Evolutionary conservation across 2,797 vertebrate genomes (phyloP).

Genomic region (Mormyrops boulengeri): DNA sequence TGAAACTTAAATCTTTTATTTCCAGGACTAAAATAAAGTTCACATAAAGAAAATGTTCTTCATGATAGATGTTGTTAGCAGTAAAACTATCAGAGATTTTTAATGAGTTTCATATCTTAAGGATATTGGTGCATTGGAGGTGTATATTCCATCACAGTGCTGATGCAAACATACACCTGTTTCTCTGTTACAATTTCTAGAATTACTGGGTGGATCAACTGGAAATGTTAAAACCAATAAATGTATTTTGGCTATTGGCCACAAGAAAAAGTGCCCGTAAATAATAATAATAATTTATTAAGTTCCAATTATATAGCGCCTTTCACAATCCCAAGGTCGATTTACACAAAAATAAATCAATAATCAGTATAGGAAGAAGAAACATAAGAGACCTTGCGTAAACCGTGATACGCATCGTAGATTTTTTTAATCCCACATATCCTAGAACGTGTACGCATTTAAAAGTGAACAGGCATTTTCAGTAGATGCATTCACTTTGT

Average conservation of each 20-base stretch:
- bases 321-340: background rate
- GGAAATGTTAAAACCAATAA: background rate
- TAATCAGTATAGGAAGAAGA: background rate
- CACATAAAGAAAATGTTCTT: conserved; percentile 48
- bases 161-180: background rate
- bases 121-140: background rate
- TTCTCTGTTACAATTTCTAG: background rate
- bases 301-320: background rate
- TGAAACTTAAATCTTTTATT: conserved; percentile 44
- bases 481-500: background rate
- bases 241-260: background rate
- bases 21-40: conserved; percentile 38
- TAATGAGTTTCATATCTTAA: background rate
- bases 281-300: too few species aligned
- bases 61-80: conserved; percentile 53
- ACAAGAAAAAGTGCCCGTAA: background rate
- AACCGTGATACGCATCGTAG: background rate
- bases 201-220: background rate
- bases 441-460: background rate
- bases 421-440: background rate
- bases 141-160: background rate
- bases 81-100: background rate
- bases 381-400: background rate
- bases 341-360: background rate
- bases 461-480: too few species aligned